These are phyloP conservation scores for Rostratula benghalensis DNA, from an alignment of 2,113 vertebrate species.

Conservation along the genomic window DNA sequence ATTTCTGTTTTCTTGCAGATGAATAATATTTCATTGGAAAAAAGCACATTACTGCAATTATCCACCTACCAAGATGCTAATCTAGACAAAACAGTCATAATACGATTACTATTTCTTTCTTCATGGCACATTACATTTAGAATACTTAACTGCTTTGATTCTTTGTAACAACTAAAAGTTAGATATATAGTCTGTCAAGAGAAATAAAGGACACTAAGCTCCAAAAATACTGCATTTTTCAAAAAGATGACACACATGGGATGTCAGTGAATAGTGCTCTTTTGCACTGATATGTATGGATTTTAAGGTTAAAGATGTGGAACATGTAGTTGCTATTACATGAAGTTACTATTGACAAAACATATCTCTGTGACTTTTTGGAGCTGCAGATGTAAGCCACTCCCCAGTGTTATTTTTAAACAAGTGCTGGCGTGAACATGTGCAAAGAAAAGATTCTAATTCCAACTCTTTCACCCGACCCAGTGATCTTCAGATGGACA, in stretches of 20 bases:
- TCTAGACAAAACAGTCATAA: not conserved
- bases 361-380: not conserved
- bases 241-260: not conserved
- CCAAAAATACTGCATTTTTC: not conserved
- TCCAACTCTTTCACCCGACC: not conserved
- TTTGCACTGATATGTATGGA: not conserved
- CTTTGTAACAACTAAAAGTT: not conserved
- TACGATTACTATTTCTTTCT: not conserved
- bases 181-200: not conserved
- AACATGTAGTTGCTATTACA: not conserved
- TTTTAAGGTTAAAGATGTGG: not conserved
- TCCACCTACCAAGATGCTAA: not conserved
- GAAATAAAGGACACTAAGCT: not conserved
- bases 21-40: not conserved
- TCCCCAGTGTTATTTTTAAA: not conserved
- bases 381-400: not conserved
- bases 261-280: not conserved
- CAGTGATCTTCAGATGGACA: not conserved
- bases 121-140: not conserved
- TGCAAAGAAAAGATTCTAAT: not conserved
- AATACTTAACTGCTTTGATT: not conserved
- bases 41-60: not conserved
- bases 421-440: not conserved
- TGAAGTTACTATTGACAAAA: not conserved
- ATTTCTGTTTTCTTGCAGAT: not conserved